Evolutionary conservation across 2,888 invertebrate genomes (phyloP), one percentile per base, ranked within the genome.

Genomic region (Antheraea assamensis): DNA sequence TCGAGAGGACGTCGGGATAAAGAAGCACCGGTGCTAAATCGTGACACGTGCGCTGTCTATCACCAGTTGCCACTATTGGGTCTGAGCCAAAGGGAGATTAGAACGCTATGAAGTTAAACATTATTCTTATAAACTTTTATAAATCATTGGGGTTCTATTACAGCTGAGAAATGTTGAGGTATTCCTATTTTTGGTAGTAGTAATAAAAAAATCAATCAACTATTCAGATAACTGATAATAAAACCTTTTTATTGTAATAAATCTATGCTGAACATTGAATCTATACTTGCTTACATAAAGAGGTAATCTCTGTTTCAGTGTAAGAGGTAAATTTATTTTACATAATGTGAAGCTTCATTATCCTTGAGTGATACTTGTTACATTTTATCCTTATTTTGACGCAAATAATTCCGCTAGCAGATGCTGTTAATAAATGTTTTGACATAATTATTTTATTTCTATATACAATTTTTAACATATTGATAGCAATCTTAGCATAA

Each of bases 21-120:
- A 83, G 86, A 85, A 88, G 81, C 83, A 83, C 79, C 78, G 80
- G 82, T 86, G 88, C 85, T 93, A 92, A 93, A 90, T 88, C 92
- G 85, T 76, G 90, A 84, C 93, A 92, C 93, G 93, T 92, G 92
- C 89, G 84, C 86, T 87, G 90, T 92, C 93, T 92, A 90, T 93
- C 92, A 92, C 88, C 89, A 88, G 90, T 89, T 91, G 93, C 92
- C 92, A 89, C 87, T 89, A 87, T 90, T 91, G 92, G 90, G 90
- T 79, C 85, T 79, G 83, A 85, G 92, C 90, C 91, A 92, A 91
- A 85, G 85, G 61, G 71, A 71, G 74, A 74, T 74, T 74, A 74
- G 66, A 15, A 52, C 71, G 55, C 70, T 73, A 35, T 52, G 30
- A 68, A 73, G 35, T 66, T 72, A n/a, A 52, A 58, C 71, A 58